Conservation (phyloP, 2,113 vertebrate species). For the Corythoichthys intestinalis region DNA sequence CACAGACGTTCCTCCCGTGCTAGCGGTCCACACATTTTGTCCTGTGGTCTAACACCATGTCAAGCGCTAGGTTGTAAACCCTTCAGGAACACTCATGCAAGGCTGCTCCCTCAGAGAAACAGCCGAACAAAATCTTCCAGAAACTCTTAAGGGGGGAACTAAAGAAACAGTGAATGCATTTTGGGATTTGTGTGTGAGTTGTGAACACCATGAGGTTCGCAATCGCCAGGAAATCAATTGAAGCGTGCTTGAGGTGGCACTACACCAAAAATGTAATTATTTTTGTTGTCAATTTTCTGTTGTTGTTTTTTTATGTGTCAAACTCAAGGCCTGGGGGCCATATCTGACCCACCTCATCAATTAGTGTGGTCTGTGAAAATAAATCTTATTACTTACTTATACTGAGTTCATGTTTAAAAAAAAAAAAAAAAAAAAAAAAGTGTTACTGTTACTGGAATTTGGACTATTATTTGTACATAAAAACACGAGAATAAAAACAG, state of each 20-base stretch:
- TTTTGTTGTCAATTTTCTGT: not conserved
- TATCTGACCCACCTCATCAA: too few species aligned
- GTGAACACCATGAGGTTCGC: conserved; percentile 43
- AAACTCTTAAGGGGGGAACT: conserved; percentile 30
- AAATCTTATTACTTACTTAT: too few species aligned
- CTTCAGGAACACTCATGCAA: conserved; percentile 1
- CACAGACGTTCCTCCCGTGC: conserved; percentile 12
- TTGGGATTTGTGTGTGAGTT: conserved; percentile 37
- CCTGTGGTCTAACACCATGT: conserved; percentile 49
- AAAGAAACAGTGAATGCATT: conserved; percentile 43
- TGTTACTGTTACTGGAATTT: too few species aligned
- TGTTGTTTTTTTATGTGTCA: not conserved
- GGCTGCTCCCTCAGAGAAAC: not conserved
- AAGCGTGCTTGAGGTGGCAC: not conserved
- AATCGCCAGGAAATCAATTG: conserved; percentile 26
- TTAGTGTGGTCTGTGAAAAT: too few species aligned
- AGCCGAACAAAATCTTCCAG: conserved; percentile 5
- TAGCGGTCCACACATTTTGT: conserved; percentile 45
- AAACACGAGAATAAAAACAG: too few species aligned
- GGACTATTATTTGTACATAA: too few species aligned
- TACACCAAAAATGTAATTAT: too few species aligned
- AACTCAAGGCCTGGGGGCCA: too few species aligned
- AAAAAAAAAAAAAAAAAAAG: too few species aligned
- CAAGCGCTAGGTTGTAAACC: conserved; percentile 35
- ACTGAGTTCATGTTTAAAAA: too few species aligned